Conservation (phyloP, 2,797 vertebrate genomes). For the Phalanger gymnotis region DNA sequence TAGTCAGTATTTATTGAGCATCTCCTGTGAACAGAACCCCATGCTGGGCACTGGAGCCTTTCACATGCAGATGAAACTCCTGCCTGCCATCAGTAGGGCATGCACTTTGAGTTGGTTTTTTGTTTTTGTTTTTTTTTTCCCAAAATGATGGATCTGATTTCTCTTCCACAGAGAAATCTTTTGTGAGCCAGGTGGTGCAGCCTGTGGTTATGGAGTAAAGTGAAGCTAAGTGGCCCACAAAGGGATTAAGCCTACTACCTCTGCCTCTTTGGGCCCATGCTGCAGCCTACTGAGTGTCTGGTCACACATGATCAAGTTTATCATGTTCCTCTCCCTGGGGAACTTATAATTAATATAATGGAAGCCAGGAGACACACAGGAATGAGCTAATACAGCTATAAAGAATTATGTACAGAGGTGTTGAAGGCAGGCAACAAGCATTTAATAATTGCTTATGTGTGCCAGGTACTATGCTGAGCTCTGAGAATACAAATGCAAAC, state of each 20-base stretch:
- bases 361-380: not conserved
- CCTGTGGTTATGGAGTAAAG: not conserved
- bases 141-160: not conserved
- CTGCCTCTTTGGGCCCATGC: not conserved
- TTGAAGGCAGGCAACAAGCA: not conserved
- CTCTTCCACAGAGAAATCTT: not conserved
- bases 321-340: not conserved
- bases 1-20: not conserved
- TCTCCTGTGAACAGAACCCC: not conserved
- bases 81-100: not conserved
- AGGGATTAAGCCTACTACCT: not conserved
- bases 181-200: not conserved
- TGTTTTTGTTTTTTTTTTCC: not conserved
- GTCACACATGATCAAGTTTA: not conserved
- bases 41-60: not conserved
- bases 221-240: conserved; percentile 6
- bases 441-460: not conserved
- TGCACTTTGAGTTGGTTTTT: not conserved
- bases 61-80: not conserved
- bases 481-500: not conserved
- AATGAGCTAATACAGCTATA: not conserved
- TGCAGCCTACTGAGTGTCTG: not conserved
- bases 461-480: not conserved
- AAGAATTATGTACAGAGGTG: not conserved
- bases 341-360: not conserved